Base-by-base conservation (phyloP, 2,113 vertebrate genomes). In the Menura novaehollandiae region DNA sequence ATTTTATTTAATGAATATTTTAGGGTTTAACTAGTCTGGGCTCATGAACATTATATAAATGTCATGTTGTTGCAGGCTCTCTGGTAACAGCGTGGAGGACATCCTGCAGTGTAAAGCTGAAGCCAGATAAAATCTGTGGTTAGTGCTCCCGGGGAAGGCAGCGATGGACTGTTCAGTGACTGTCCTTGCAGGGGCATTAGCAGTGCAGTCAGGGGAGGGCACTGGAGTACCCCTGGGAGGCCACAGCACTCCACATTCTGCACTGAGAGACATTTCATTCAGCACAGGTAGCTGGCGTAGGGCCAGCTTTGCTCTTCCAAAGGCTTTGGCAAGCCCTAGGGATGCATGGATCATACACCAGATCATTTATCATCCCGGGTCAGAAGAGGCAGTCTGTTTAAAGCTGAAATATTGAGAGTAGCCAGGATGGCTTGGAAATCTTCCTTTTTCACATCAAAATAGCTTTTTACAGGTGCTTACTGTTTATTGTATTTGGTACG, bases 1-100 rank as follows among this genome's bases (percentile, higher is more conserved):
- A 94, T 93, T 96, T 89, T 86, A 63, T 80, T 84, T 88, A 93
- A 91, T 95, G 33, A 92, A 80, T 96, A 91, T 95, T 94, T 89
- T 69, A 88, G 46, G 13, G 55, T 91, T 94, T 85, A 71, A 94
- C 74, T 84, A 88, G 68, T 67, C 78, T 85, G 46, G 49, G 72
- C 79, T 96, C 56, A 35, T 84, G 64, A 90, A 44, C 92, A 64
- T 85, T 66, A 37, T 51, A 52, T 51, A 84, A 74, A 88, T 82
- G 82, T 92, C 88, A 74, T 47, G 75, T 66, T n/a, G 0, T 94
- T 9, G 3, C 68, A 56, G 82, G 39, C 60, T 84, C 52, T 88
- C 46, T 16, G 30, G 51, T 90, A 74, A 39, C 0, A 0, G 22
- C 0, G 0, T 44, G 43, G 59, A 74, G 85, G 80, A 67, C 71